Percentiles rank a stretch among this genome's conserved stretches.
Evolutionary conservation across 2,113 vertebrate genomes (phyloP).

Genomic region (Argyrosomus japonicus): DNA sequence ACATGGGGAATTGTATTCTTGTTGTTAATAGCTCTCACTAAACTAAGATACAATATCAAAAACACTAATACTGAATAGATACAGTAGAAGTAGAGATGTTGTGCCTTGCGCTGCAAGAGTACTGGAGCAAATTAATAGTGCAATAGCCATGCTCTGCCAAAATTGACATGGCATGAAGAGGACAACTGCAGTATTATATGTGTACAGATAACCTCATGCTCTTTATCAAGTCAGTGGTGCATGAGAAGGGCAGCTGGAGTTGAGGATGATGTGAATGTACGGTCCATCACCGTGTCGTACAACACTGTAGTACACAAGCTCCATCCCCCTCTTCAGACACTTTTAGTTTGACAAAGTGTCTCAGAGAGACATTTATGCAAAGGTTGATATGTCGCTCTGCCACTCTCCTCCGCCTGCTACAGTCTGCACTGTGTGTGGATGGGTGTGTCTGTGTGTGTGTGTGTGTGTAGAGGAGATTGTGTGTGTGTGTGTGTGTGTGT

Average conservation of each 20-base stretch:
- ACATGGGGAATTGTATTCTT: not conserved
- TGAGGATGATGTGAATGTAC: not conserved
- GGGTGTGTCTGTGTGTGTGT: not conserved
- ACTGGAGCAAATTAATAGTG: not conserved
- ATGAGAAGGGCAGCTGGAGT: not conserved
- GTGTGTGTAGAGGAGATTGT: not conserved
- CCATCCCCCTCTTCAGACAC: not conserved
- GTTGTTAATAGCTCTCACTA: not conserved
- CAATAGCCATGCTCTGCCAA: not conserved
- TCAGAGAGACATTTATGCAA: constrained; percentile 18
- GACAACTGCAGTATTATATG: not conserved
- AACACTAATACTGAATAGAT: not conserved
- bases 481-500: not conserved
- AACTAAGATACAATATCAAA: not conserved
- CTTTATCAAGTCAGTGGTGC: not conserved
- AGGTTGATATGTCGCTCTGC: constrained; percentile 16
- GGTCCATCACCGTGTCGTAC: not conserved
- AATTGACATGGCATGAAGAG: not conserved
- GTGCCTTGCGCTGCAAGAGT: not conserved
- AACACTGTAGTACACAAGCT: not conserved
- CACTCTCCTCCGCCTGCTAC: constrained; percentile 3
- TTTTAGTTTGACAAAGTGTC: constrained; percentile 22
- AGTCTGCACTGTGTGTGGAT: not conserved
- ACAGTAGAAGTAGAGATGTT: too few relatives aligned
- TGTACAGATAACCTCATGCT: not conserved